Conservation (phyloP, 2,888 invertebrate species). For the Caenorhabditis drosophilae region DNA sequence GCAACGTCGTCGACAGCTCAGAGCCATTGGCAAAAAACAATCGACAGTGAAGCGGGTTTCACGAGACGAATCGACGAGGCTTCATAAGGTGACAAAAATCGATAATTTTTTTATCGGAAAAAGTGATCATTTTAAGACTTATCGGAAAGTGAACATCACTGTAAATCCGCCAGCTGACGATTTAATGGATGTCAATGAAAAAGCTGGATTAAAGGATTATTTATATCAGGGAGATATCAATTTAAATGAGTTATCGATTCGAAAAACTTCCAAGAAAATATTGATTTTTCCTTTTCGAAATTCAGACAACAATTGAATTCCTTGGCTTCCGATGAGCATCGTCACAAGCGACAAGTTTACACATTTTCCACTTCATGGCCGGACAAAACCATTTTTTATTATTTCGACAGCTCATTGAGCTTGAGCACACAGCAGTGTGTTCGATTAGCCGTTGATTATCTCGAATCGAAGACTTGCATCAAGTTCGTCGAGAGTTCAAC, state of each 20-base stretch:
- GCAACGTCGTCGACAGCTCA: conserved; percentile 24
- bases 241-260: conserved; percentile 14
- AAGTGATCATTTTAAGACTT: conserved; percentile 3
- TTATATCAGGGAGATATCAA: conserved; percentile 37
- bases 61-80: background rate
- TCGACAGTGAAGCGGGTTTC: background rate
- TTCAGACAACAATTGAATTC: background rate
- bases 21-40: conserved; percentile 18
- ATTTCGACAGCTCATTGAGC: conserved; percentile 25
- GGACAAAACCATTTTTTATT: conserved; percentile 32
- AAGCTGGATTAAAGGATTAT: conserved; percentile 29
- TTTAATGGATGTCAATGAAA: conserved; percentile 28
- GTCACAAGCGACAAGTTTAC: conserved; percentile 38
- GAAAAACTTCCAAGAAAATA: background rate
- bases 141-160: conserved; percentile 19
- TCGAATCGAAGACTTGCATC: conserved; percentile 33
- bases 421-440: conserved; percentile 18
- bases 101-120: background rate
- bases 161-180: conserved; percentile 21
- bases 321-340: background rate
- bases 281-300: background rate
- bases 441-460: conserved; percentile 14
- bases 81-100: background rate
- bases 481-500: conserved; percentile 21
- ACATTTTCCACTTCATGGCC: conserved; percentile 33